phyloP scores from a whole-genome alignment of 2,888 invertebrate species.

The Amblyteles armatorius region DNA sequence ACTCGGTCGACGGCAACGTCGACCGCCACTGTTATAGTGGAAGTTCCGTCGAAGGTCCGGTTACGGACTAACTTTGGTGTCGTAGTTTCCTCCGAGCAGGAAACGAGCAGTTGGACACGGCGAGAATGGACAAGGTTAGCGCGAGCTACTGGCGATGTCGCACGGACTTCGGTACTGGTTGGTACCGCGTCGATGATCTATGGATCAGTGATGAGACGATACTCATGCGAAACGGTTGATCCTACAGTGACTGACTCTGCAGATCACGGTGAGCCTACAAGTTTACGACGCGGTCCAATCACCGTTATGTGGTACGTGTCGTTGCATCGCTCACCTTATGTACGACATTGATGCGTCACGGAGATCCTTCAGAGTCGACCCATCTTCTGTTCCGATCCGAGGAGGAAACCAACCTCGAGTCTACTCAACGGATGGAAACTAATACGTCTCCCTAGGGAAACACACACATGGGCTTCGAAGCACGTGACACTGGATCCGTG shows the following conservation, averaged over 20 bases:
- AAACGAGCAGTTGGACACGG: not conserved
- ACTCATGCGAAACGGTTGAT: not conserved
- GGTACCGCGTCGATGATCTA: not conserved
- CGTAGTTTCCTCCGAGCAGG: not conserved
- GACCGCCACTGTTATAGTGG: not conserved
- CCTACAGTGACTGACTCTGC: not conserved
- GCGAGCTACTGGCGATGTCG: not conserved
- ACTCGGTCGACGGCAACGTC: not conserved
- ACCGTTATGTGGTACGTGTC: not conserved
- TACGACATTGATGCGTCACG: not conserved
- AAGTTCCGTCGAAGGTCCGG: constrained; percentile 14
- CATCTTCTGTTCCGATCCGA: not conserved
- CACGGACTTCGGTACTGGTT: not conserved
- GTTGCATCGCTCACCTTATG: not conserved
- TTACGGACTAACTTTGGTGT: constrained; percentile 12
- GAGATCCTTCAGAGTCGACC: not conserved
- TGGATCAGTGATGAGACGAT: not conserved
- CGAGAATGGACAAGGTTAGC: not conserved
- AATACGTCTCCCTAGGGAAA: not conserved
- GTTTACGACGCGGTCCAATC: not conserved
- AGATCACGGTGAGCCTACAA: not conserved
- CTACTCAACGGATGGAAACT: not conserved
- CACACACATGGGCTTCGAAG: not conserved
- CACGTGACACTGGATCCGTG: not conserved
- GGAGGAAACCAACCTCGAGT: not conserved